Percentiles rank a stretch among this genome's conserved stretches.
Evolutionary conservation across 2,113 vertebrate species (phyloP).

Genomic region (Peucedramus taeniatus): DNA sequence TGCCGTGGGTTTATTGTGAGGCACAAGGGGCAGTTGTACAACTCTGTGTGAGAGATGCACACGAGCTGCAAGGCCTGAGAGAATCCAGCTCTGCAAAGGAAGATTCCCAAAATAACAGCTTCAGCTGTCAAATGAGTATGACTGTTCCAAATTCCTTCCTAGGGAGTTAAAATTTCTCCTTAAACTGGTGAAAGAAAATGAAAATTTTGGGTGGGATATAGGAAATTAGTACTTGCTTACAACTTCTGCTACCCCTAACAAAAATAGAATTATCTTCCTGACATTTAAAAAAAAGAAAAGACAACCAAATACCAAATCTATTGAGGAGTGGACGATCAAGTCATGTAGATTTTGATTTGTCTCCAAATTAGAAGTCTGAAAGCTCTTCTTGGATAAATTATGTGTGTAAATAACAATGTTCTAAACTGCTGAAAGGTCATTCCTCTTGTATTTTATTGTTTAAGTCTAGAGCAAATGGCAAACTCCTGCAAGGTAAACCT

Average conservation of each 20-base stretch:
- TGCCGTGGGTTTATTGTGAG: neutral
- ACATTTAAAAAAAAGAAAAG: neutral
- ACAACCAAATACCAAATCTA: neutral
- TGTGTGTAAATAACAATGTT: neutral
- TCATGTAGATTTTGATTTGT: neutral
- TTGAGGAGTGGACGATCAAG: neutral
- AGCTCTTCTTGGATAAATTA: neutral
- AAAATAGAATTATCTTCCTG: neutral
- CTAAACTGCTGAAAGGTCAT: neutral
- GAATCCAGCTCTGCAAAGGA: neutral
- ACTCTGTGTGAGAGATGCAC: neutral
- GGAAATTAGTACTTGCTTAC: neutral
- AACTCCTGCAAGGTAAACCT: neutral
- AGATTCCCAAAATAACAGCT: slow-evolving; percentile 25
- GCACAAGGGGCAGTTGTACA: neutral
- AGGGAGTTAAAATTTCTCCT: neutral
- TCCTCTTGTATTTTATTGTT: neutral
- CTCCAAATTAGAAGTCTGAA: neutral
- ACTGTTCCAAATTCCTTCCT: neutral
- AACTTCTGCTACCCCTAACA: neutral
- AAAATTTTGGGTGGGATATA: neutral
- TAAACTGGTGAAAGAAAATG: neutral
- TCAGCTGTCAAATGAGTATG: neutral
- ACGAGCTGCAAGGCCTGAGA: neutral
- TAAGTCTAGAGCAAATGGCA: slow-evolving; percentile 18